Evolutionary conservation across 2,797 vertebrate genomes (phyloP).

Genomic region (Borostomias antarcticus): DNA sequence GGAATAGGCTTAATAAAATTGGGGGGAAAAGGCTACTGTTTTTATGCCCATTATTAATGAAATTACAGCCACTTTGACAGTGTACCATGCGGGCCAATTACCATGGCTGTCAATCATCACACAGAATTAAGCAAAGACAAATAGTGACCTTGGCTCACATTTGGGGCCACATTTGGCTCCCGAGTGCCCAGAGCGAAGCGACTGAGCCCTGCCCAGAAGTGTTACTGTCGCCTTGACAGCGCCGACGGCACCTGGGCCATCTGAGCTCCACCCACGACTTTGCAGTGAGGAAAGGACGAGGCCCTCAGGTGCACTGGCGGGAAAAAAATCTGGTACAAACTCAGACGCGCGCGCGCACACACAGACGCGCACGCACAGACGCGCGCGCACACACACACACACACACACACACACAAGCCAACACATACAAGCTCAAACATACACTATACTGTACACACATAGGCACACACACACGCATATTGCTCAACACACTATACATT

Average conservation of each 20-base stretch:
- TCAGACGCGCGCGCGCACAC: neutral
- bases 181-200: slow-evolving; percentile 2
- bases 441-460: no score
- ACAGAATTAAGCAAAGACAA: slow-evolving; percentile 46
- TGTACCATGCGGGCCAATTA: no score
- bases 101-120: slow-evolving; percentile 46
- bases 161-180: slow-evolving; percentile 38
- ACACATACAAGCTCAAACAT: no score
- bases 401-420: slow-evolving; percentile 6
- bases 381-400: neutral
- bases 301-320: neutral
- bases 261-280: slow-evolving; percentile 16
- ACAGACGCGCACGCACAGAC: slow-evolving; percentile 1
- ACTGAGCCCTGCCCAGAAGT: slow-evolving; percentile 39
- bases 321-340: neutral
- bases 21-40: no score
- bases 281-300: neutral
- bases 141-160: slow-evolving; percentile 54
- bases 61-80: no score
- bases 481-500: no score
- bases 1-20: no score
- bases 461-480: no score
- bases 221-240: slow-evolving; percentile 45
- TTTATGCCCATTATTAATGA: no score
- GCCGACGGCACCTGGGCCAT: slow-evolving; percentile 43